Base-by-base conservation (phyloP, 2,888 invertebrate genomes). In the Corbicula japonica region DNA sequence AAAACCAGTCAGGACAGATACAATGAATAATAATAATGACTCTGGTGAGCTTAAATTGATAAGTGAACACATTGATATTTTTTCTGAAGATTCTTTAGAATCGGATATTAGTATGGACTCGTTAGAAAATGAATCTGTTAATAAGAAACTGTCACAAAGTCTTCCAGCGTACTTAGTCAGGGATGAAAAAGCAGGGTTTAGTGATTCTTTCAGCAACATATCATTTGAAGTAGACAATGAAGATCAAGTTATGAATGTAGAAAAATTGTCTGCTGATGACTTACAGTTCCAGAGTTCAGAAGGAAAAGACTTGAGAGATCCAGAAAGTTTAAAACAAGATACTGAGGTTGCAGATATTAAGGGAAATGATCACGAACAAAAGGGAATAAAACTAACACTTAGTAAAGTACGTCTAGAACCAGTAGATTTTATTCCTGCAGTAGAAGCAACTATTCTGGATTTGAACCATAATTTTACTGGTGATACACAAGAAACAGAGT, bases 31-130 rank as follows among this genome's bases (percentile, higher is more conserved):
- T 72, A 44, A 52, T 32, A 52, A 35, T 54, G 32, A 62, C 3
- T 18, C 38, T 26, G 48, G 21, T 54, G 12, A 50, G 2, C 18
- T 21, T 21, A 26, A 65, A 38, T 10, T 8, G 8, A 21, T 15
- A 15, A 50, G 8, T 50, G 35, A 21, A 65, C 52, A 62, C 2
- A 21, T 18, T 54, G 52, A 26, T 1, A 32, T 30, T 62, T 79
- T 78, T 50, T 79, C 77, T 41, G 75, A 78, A 52, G 80, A 81
- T 77, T 81, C 80, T 26, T 75, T 81, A 30, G 76, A 83, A 63
- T 66, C 70, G 15, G 69, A 75, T 62, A 34, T 65, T 0, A 81
- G 79, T 52, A 61, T 70, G 63, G 86, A 86, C 65, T 83, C 82
- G 21, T 70, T 84, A 58, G 85, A 87, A 21, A 72, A 76, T n/a